Percentiles rank a stretch among this genome's conserved stretches.
Evolutionary conservation across 1,140 invertebrate genomes (phyloP).

Genomic region (Microplitis mediator): DNA sequence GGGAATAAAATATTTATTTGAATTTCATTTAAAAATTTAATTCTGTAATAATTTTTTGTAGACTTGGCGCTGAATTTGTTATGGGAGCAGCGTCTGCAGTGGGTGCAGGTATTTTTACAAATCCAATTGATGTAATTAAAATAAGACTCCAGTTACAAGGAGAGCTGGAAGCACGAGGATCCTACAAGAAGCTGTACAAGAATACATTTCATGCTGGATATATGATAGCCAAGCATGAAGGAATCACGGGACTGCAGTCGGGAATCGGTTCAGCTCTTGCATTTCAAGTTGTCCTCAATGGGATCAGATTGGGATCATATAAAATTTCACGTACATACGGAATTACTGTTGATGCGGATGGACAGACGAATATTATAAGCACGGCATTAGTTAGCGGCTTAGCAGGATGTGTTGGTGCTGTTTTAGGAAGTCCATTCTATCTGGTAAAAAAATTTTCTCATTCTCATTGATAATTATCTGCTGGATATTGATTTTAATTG

Average conservation of each 20-base stretch:
- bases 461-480: not conserved
- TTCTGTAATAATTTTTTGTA: slow-evolving; percentile 25
- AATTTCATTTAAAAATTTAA: not conserved
- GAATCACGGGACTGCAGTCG: slow-evolving; percentile 81
- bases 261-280: slow-evolving; percentile 83
- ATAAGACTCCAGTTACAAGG: slow-evolving; percentile 92
- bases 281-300: slow-evolving; percentile 76
- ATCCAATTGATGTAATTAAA: slow-evolving; percentile 87
- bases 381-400: slow-evolving; percentile 73
- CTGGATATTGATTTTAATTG: not conserved
- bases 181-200: slow-evolving; percentile 67
- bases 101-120: slow-evolving; percentile 72
- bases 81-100: slow-evolving; percentile 69
- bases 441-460: slow-evolving; percentile 64
- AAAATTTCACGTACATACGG: slow-evolving; percentile 75
- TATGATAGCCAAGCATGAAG: slow-evolving; percentile 70
- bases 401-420: slow-evolving; percentile 76
- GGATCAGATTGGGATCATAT: slow-evolving; percentile 75
- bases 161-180: slow-evolving; percentile 75
- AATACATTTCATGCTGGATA: slow-evolving; percentile 75
- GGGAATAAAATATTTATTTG: not conserved
- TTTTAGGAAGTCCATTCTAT: slow-evolving; percentile 81
- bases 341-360: slow-evolving; percentile 72
- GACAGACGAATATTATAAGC: slow-evolving; percentile 71
- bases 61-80: slow-evolving; percentile 64